Conservation (phyloP, 2,888 invertebrate species). For the Mesorhabditis belari region DNA sequence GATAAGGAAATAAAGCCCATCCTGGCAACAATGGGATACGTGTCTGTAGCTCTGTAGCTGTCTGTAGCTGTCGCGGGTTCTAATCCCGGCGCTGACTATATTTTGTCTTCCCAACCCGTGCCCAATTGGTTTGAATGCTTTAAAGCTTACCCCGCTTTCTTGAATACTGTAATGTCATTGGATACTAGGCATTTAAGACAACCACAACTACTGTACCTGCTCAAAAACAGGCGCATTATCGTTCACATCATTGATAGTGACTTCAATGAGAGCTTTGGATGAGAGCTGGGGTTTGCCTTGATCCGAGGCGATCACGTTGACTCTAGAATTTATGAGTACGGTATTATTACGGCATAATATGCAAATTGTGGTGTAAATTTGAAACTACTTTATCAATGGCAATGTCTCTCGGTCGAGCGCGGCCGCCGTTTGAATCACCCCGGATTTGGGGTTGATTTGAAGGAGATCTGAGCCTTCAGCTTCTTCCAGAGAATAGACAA, state of each 20-base stretch:
- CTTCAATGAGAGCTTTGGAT: slow-evolving; percentile 40
- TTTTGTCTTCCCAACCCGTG: too few relatives aligned
- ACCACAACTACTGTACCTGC: slow-evolving; percentile 58
- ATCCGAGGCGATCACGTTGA: slow-evolving; percentile 51
- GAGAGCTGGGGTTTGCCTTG: slow-evolving; percentile 35
- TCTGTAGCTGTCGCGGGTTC: slow-evolving; percentile 3
- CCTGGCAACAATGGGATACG: too few relatives aligned
- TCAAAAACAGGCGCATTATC: slow-evolving; percentile 50
- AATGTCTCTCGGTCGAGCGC: slow-evolving; percentile 72
- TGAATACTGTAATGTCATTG: too few relatives aligned
- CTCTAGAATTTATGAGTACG: slow-evolving; percentile 4
- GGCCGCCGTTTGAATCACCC: slow-evolving; percentile 81
- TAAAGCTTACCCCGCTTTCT: too few relatives aligned
- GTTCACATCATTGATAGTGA: slow-evolving; percentile 47
- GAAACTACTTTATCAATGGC: slow-evolving; percentile 15
- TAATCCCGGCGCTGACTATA: too few relatives aligned
- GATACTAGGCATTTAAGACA: neutral
- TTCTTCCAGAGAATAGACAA: slow-evolving; percentile 34
- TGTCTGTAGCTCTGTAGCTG: too few relatives aligned
- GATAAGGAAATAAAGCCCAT: neutral
- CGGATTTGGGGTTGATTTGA: slow-evolving; percentile 82
- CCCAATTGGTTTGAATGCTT: too few relatives aligned
- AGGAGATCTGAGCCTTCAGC: slow-evolving; percentile 59
- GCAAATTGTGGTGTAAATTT: neutral
- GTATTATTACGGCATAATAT: neutral